Evolutionary conservation across 2,797 vertebrate species (phyloP), one percentile per base, ranked within the genome.

Genomic region (Alauda arvensis): DNA sequence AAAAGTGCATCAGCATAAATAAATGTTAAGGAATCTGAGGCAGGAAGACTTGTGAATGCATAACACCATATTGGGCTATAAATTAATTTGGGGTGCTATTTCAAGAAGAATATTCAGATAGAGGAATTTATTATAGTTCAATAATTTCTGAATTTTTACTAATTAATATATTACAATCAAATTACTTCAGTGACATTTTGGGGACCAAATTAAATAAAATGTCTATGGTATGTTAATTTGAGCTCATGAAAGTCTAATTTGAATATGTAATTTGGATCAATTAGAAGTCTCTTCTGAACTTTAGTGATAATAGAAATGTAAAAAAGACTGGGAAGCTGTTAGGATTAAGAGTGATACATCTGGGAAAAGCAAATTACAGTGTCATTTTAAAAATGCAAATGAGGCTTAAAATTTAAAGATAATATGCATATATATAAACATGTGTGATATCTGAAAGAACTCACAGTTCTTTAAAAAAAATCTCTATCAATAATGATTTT

Each of bases 241-340:
- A 95, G 93, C 77, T 96, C 90, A 93, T 96, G 95, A 95, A 94
- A 95, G 76, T 90, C 94, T 95, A 92, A 96, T 97, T 95, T 96
- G 92, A 96, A 95, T 96, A 95, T 85, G 91, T 85, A 95, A 96
- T 96, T 95, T 96, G 93, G 87, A 95, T 91, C 94, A 94, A 95
- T 97, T 97, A 95, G 89, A 95, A 92, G 85, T 91, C 95, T 90
- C 46, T 95, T 95, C 87, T 94, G 91, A 94, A 95, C 90, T 95
- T 95, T 94, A 89, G 95, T 93, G 94, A 95, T 97, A 96, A 97
- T 94, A 95, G 95, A 95, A 96, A 91, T 86, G 75, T 76, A 78
- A 89, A 95, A 82, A 95, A 94, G 91, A 31, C 92, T 91, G 14
- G 4, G 83, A 93, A 95, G 90, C 89, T 94, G 90, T 92, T 93